Conservation (phyloP, 2,113 vertebrate species). For the Pseudolaguvia tuberculata region DNA sequence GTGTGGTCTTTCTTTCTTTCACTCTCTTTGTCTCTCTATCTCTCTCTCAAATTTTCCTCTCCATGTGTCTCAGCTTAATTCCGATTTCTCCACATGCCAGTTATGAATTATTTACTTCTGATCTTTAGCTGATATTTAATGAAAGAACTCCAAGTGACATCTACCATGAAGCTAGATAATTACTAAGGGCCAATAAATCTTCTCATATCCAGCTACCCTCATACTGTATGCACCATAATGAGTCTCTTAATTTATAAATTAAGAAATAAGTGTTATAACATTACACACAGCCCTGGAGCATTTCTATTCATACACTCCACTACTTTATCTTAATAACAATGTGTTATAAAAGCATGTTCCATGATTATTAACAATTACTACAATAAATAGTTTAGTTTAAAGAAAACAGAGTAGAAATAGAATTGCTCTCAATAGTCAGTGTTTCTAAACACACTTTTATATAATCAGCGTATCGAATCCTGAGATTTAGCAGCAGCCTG, state of each 20-base stretch:
- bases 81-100: constrained; percentile 53
- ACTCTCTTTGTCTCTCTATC: not conserved
- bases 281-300: not conserved
- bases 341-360: not conserved
- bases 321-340: not conserved
- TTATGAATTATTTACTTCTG: constrained; percentile 70
- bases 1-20: not conserved
- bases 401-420: too few relatives aligned
- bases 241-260: not conserved
- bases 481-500: too few relatives aligned
- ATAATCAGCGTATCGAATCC: too few relatives aligned
- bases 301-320: not conserved
- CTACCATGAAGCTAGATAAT: constrained; percentile 36
- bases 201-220: not conserved
- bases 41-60: constrained; percentile 2
- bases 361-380: not conserved
- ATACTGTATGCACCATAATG: not conserved
- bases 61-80: constrained; percentile 26
- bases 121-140: constrained; percentile 63
- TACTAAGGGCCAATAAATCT: constrained; percentile 10
- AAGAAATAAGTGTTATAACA: not conserved
- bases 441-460: too few relatives aligned
- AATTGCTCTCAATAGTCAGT: too few relatives aligned
- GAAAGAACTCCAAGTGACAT: constrained; percentile 39
- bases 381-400: too few relatives aligned